phyloP scores from a whole-genome alignment of 2,797 vertebrate genomes.

The Lutjanus campechanus region DNA sequence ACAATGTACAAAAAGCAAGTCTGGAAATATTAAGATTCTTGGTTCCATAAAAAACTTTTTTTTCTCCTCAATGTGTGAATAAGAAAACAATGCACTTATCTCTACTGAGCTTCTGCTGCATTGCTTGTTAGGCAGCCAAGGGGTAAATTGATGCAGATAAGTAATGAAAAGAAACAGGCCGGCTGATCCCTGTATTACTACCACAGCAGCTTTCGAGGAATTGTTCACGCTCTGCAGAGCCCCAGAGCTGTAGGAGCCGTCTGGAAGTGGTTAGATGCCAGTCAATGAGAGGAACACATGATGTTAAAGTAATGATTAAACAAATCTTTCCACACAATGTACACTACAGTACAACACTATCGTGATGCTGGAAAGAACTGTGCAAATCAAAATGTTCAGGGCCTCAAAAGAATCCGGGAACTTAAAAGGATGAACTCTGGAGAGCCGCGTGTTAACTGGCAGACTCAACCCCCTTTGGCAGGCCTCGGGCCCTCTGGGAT shows the following conservation, averaged over 20 bases:
- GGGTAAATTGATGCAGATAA: conserved; percentile 81
- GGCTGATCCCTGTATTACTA: conserved; percentile 76
- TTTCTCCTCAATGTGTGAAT: conserved; percentile 75
- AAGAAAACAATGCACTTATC: conserved; percentile 89
- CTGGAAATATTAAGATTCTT: conserved; percentile 86
- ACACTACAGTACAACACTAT: conserved; percentile 82
- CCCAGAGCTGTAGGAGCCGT: conserved; percentile 59
- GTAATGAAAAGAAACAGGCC: conserved; percentile 79
- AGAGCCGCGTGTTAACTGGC: conserved; percentile 64
- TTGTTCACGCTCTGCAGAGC: conserved; percentile 69
- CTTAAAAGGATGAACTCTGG: conserved; percentile 51
- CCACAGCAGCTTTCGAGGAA: conserved; percentile 76
- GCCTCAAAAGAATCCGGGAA: conserved; percentile 52
- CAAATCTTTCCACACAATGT: conserved; percentile 78
- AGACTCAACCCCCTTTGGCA: conserved; percentile 71
- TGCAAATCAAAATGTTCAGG: conserved; percentile 57
- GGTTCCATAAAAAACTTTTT: conserved; percentile 83
- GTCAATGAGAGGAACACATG: conserved; percentile 63
- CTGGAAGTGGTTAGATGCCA: conserved; percentile 70
- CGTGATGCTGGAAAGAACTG: conserved; percentile 70
- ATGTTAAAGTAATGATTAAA: conserved; percentile 70
- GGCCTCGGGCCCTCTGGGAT: conserved; percentile 65
- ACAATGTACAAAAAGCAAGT: conserved; percentile 90
- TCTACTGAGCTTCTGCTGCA: conserved; percentile 82
- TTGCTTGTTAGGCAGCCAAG: conserved; percentile 82